A percentile compares a stretch with the other conserved stretches of the same genome.
Conservation (phyloP, 2,888 invertebrate species). For the Drosophila ustulata region DNA sequence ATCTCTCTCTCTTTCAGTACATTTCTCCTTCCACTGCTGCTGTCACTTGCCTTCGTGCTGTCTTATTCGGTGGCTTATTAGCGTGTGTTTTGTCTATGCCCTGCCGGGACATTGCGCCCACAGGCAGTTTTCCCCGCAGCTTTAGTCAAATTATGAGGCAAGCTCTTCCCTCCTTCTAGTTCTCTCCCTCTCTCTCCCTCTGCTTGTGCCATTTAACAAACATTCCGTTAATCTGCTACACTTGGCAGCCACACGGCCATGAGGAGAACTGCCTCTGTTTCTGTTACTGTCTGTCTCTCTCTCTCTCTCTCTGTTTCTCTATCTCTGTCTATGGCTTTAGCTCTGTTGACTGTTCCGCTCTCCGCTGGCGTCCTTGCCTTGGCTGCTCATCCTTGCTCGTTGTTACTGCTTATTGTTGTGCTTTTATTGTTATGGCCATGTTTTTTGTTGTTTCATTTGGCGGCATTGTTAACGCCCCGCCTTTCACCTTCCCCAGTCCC, state of each 20-base stretch:
- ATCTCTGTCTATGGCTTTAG: constrained; percentile 14
- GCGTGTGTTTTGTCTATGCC: constrained; percentile 60
- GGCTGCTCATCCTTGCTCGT: constrained; percentile 53
- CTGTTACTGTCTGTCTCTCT: not conserved
- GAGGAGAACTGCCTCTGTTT: constrained; percentile 30
- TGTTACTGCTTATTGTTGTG: constrained; percentile 79
- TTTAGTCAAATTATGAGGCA: constrained; percentile 61
- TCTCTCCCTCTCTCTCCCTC: not conserved
- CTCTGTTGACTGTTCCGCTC: constrained; percentile 16
- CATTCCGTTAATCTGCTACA: constrained; percentile 78
- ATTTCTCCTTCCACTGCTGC: not conserved
- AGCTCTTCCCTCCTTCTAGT: not conserved
- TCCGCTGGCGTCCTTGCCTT: constrained; percentile 44
- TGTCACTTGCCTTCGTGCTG: not conserved
- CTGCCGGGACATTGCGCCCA: constrained; percentile 40
- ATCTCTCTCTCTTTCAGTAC: not conserved
- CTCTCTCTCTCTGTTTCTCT: not conserved
- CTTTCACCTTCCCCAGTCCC: not conserved
- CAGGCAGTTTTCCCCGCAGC: constrained; percentile 26
- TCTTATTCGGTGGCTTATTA: constrained; percentile 60
- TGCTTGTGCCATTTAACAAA: constrained; percentile 74
- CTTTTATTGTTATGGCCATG: constrained; percentile 77
- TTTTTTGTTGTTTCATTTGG: constrained; percentile 77
- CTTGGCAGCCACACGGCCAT: constrained; percentile 71
- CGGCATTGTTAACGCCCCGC: constrained; percentile 65